phyloP scores from a whole-genome alignment of 2,113 vertebrate species.

The Saguinus midas region DNA sequence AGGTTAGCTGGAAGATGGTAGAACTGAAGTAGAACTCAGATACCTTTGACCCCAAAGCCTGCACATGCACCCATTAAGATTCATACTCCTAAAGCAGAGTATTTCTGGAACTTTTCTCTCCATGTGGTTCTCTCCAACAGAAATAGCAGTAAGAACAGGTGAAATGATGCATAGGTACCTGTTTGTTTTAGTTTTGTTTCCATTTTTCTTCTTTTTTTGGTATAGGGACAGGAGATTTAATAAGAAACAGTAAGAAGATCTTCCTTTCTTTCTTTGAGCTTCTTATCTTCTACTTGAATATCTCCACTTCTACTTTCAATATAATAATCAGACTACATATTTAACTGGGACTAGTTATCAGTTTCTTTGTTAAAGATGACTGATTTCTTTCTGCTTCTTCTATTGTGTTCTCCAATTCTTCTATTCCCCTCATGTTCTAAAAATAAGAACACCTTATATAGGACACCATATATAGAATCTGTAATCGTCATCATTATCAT shows the following conservation, averaged over 20 bases:
- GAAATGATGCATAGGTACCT: neutral
- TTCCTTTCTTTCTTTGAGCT: neutral
- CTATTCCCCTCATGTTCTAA: neutral
- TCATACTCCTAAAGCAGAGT: neutral
- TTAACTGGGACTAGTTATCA: neutral
- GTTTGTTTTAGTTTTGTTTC: neutral
- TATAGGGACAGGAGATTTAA: neutral
- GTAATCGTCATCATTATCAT: neutral
- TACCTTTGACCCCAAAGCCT: neutral
- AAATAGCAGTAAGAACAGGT: neutral
- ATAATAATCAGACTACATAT: neutral
- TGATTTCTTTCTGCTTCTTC: neutral
- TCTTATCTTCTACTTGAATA: neutral
- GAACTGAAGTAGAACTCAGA: neutral
- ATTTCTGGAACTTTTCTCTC: neutral
- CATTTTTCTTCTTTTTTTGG: neutral
- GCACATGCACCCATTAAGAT: neutral
- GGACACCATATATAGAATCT: neutral
- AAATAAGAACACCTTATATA: neutral
- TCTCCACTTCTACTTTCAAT: neutral
- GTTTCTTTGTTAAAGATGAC: neutral
- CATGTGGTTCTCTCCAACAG: neutral
- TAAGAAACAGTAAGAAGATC: neutral
- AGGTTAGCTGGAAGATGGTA: neutral
- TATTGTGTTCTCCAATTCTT: neutral